A percentile compares a stretch with the other conserved stretches of the same genome.
These are phyloP conservation scores for Telmatherina bonti DNA, from an alignment of 2,797 vertebrate genomes.

Conservation along the genomic window DNA sequence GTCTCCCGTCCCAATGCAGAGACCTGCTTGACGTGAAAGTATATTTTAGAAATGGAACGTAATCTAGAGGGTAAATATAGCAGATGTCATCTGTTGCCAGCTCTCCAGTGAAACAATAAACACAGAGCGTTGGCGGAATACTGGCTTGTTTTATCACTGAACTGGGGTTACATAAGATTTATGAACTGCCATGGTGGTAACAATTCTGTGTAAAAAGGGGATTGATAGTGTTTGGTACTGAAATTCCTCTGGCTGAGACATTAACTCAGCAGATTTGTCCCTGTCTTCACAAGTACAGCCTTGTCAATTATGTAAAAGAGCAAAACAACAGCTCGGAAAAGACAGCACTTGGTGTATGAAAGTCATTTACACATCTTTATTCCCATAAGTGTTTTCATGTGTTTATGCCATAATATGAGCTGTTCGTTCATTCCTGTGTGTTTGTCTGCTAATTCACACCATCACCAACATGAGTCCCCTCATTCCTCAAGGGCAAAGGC, in stretches of 20 bases:
- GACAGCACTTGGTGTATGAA: slow-evolving; percentile 58
- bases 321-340: slow-evolving; percentile 79
- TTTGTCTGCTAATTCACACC: slow-evolving; percentile 68
- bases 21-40: slow-evolving; percentile 53
- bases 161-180: slow-evolving; percentile 75
- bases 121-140: slow-evolving; percentile 55
- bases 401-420: slow-evolving; percentile 75
- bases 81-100: slow-evolving; percentile 70
- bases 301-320: slow-evolving; percentile 84
- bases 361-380: slow-evolving; percentile 80
- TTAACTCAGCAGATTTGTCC: slow-evolving; percentile 81
- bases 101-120: slow-evolving; percentile 72
- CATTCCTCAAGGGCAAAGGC: slow-evolving; percentile 47
- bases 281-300: slow-evolving; percentile 72
- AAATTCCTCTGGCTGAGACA: slow-evolving; percentile 76
- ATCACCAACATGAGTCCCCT: slow-evolving; percentile 38
- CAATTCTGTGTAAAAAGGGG: slow-evolving; percentile 65
- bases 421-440: slow-evolving; percentile 67
- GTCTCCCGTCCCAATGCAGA: slow-evolving; percentile 49
- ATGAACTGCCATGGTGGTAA: slow-evolving; percentile 69
- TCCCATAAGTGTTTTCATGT: slow-evolving; percentile 69
- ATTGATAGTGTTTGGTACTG: slow-evolving; percentile 74
- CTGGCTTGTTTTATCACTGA: slow-evolving; percentile 67
- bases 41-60: slow-evolving; percentile 67
- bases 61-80: slow-evolving; percentile 76